phyloP scores from a whole-genome alignment of 2,888 invertebrate genomes.

The Drosophila lacicola region DNA sequence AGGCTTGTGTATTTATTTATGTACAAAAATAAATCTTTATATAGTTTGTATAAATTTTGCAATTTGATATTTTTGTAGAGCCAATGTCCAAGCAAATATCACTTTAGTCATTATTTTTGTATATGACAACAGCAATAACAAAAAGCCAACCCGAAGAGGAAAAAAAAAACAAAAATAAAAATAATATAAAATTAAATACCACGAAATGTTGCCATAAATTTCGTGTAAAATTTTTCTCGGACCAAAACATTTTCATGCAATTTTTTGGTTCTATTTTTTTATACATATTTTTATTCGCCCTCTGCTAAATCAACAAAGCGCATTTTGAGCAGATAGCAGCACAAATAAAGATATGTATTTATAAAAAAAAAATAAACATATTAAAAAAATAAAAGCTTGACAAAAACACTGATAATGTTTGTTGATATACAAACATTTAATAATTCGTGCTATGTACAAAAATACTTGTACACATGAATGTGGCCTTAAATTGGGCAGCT shows the following conservation, averaged over 20 bases:
- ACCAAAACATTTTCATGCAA: constrained; percentile 53
- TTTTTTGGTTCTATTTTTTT: constrained; percentile 30
- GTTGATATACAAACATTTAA: constrained; percentile 14
- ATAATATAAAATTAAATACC: constrained; percentile 44
- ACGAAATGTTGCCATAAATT: constrained; percentile 61
- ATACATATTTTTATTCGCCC: constrained; percentile 20
- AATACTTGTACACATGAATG: neutral
- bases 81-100: constrained; percentile 39
- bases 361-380: constrained; percentile 4
- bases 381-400: constrained; percentile 7
- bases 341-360: constrained; percentile 13
- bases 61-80: constrained; percentile 31
- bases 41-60: constrained; percentile 17
- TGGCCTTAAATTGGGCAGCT: constrained; percentile 2
- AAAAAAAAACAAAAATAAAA: constrained; percentile 31
- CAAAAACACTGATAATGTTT: constrained; percentile 28
- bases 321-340: constrained; percentile 30
- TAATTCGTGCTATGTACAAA: neutral
- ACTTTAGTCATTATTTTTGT: constrained; percentile 48
- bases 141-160: constrained; percentile 27
- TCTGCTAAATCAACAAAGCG: constrained; percentile 48
- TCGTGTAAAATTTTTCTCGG: constrained; percentile 37
- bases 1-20: constrained; percentile 2
- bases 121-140: constrained; percentile 2
- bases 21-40: neutral